These are phyloP conservation scores for Heterodera filipjevi DNA, from an alignment of 2,888 invertebrate genomes.

Conservation along the genomic window DNA sequence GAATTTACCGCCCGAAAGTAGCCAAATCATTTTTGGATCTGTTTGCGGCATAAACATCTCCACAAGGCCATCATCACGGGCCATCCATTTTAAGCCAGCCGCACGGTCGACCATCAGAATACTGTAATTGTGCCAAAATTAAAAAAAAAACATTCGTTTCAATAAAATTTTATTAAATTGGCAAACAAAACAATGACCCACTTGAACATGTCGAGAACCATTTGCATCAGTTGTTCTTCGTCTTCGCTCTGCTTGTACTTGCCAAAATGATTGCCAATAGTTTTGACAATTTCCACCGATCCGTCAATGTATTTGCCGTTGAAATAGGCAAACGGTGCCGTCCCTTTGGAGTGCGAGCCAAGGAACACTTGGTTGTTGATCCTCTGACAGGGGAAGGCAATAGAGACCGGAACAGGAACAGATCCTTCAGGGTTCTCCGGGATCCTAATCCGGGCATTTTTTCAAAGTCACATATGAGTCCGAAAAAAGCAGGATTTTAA, in stretches of 20 bases:
- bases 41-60: neutral
- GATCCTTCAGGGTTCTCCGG: too few species aligned
- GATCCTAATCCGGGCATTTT: too few species aligned
- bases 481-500: too few species aligned
- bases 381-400: neutral
- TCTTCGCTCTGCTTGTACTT: neutral
- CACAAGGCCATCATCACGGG: neutral
- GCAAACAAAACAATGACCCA: neutral
- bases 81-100: neutral
- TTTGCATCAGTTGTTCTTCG: neutral
- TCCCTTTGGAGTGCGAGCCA: slow-evolving; percentile 12
- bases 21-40: neutral
- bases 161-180: too few species aligned
- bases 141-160: too few species aligned
- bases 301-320: slow-evolving; percentile 29
- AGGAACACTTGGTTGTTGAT: slow-evolving; percentile 20
- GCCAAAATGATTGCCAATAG: slow-evolving; percentile 15
- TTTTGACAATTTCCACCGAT: slow-evolving; percentile 12
- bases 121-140: neutral
- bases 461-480: too few species aligned
- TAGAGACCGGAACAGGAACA: too few species aligned
- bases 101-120: neutral
- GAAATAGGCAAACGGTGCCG: slow-evolving; percentile 21
- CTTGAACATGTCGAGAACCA: neutral
- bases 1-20: neutral